Percentiles rank a stretch among this genome's conserved stretches.
phyloP scores from a whole-genome alignment of 2,113 vertebrate genomes.

The Pagrus major region DNA sequence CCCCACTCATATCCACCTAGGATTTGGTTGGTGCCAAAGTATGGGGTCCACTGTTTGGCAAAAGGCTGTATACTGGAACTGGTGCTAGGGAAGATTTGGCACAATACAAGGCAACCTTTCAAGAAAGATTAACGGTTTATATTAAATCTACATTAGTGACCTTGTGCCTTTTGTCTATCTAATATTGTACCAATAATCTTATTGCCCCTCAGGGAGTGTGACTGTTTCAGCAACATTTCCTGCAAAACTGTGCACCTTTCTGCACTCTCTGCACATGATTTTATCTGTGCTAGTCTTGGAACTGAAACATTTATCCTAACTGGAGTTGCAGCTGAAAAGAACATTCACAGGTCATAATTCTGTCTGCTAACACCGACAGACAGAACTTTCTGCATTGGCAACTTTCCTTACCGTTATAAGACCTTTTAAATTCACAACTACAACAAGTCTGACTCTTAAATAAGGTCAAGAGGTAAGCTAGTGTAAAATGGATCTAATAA shows the following conservation, averaged over 20 bases:
- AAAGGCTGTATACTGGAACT: background rate
- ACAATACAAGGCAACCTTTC: background rate
- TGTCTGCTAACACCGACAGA: too few relatives aligned
- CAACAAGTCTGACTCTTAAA: too few relatives aligned
- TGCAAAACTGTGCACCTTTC: too few relatives aligned
- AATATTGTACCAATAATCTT: too few relatives aligned
- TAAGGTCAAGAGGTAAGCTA: background rate
- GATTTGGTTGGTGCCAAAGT: background rate
- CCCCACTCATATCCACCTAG: background rate
- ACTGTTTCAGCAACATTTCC: too few relatives aligned
- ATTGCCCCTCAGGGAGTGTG: too few relatives aligned
- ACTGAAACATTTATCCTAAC: slow-evolving; percentile 1
- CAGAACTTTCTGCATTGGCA: too few relatives aligned
- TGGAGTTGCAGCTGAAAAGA: background rate
- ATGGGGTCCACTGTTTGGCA: background rate
- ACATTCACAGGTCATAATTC: too few relatives aligned
- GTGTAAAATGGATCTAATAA: background rate
- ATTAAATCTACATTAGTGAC: background rate
- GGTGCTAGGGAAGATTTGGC: background rate
- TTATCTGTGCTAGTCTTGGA: background rate
- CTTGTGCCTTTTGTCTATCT: too few relatives aligned
- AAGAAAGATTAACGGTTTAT: background rate
- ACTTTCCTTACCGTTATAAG: too few relatives aligned
- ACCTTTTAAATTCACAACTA: too few relatives aligned
- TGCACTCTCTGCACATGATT: background rate